Conservation (phyloP, 2,797 vertebrate genomes). For the Xenopus petersii region DNA sequence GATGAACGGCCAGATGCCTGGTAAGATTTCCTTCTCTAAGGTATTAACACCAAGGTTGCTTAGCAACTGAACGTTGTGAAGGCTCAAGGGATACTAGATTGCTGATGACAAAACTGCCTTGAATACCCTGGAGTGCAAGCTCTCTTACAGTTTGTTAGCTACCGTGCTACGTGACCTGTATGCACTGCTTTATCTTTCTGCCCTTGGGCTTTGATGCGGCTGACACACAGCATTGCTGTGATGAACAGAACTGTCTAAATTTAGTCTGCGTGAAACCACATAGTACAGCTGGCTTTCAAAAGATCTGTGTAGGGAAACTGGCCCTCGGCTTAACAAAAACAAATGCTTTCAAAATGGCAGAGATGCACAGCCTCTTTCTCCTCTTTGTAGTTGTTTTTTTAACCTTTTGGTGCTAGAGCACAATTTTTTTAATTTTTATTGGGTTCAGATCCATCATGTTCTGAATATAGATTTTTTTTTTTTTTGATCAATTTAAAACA, state of each 20-base stretch:
- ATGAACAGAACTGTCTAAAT: conserved; percentile 78
- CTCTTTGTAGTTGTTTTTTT: conserved; percentile 10
- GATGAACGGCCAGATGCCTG: conserved; percentile 99
- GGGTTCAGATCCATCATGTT: too few relatives aligned
- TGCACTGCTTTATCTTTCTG: conserved; percentile 74
- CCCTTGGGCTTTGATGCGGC: conserved; percentile 76
- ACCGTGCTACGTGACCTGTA: conserved; percentile 78
- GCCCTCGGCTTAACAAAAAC: conserved; percentile 55
- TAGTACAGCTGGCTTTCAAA: conserved; percentile 67
- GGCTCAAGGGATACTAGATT: conserved; percentile 80
- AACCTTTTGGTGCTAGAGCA: conserved; percentile 20
- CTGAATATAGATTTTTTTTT: too few relatives aligned
- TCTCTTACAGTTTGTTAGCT: conserved; percentile 76
- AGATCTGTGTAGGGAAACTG: conserved; percentile 60
- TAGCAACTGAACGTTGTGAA: conserved; percentile 84
- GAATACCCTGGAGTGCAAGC: conserved; percentile 73
- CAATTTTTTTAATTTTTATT: too few relatives aligned
- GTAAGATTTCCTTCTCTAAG: conserved; percentile 79
- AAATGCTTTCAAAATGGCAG: conserved; percentile 55
- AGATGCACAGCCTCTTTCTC: not conserved
- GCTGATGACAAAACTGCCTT: conserved; percentile 81
- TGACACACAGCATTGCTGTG: conserved; percentile 76
- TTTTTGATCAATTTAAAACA: too few relatives aligned
- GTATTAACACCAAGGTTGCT: conserved; percentile 84
- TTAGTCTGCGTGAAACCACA: conserved; percentile 74